Evolutionary conservation across 1,140 invertebrate species (phyloP), one percentile per base, ranked within the genome.

Genomic region (Calephelis virginiensis): DNA sequence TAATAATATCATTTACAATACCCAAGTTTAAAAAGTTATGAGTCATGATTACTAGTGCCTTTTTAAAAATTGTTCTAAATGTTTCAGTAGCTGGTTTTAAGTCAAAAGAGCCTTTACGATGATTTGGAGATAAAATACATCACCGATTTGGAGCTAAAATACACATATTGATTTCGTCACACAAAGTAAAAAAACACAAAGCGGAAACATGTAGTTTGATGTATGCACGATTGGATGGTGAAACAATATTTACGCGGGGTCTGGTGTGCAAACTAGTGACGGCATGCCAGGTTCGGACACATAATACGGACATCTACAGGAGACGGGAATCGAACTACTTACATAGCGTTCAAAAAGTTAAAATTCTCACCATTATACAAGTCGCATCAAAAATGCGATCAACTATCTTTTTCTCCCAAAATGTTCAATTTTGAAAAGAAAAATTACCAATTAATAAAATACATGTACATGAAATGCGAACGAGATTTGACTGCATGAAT

Each of bases 401-500:
- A 83, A 85, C 84, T 80, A 77, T 82, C 80, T 80, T 85, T 85
- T 83, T 87, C 83, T 65, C 77, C 75, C 78, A 75, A 74, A 74
- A 76, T 48, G 62, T 64, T 62, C 63, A 75, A 81, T 78, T 76
- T 78, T 72, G 76, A 77, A 77, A 75, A 74, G 66, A 76, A 76
- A 76, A 67, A 76, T 72, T 74, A 75, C 76, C 73, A 77, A 74
- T 74, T 72, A 75, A 75, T 72, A 67, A 60, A 74, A 75, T 69
- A 67, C 66, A 68, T 69, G 72, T 72, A 74, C 74, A 73, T 74
- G 71, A 72, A 59, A 68, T 64, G 10, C 64, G 14, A 91, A 91
- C 89, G 89, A 91, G 89, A 91, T 91, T 91, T 91, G 89, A 91
- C 89, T 91, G 89, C 89, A 91, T 89, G 86, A 91, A 89, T 83